phyloP scores from a whole-genome alignment of 2,113 vertebrate genomes.

The Antennarius striatus region DNA sequence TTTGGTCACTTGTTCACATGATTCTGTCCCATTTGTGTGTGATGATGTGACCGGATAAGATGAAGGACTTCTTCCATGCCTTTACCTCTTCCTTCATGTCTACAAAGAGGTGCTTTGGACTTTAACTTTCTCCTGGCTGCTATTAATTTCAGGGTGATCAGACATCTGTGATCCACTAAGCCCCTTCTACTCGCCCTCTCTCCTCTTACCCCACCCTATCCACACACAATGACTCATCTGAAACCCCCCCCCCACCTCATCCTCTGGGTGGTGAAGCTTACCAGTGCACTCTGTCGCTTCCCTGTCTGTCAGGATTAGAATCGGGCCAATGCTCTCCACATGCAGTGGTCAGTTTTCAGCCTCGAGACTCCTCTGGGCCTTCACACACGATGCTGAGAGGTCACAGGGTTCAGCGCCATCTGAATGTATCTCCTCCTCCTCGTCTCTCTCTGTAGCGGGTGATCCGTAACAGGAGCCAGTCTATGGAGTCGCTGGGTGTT shows the following conservation, averaged over 20 bases:
- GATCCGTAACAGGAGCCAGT: slow-evolving; percentile 92
- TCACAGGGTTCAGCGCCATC: slow-evolving; percentile 55
- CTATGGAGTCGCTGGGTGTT: slow-evolving; percentile 90
- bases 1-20: neutral
- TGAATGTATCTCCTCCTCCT: slow-evolving; percentile 75
- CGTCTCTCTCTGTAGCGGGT: slow-evolving; percentile 83
- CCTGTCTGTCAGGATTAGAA: slow-evolving; percentile 64
- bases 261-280: slow-evolving; percentile 35
- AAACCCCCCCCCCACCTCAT: slow-evolving; percentile 1
- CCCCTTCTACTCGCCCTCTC: slow-evolving; percentile 40
- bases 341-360: slow-evolving; percentile 55
- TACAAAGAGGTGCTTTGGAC: slow-evolving; percentile 33
- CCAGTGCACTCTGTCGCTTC: slow-evolving; percentile 52
- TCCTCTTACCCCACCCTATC: slow-evolving; percentile 30
- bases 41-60: neutral
- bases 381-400: slow-evolving; percentile 27
- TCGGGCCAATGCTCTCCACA: slow-evolving; percentile 48
- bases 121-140: slow-evolving; percentile 44
- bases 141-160: slow-evolving; percentile 37
- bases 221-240: slow-evolving; percentile 58
- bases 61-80: slow-evolving; percentile 12
- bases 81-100: slow-evolving; percentile 21
- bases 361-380: slow-evolving; percentile 45
- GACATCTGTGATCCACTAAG: slow-evolving; percentile 51
- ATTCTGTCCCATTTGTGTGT: slow-evolving; percentile 18